Evolutionary conservation across 2,797 vertebrate species (phyloP).

Genomic region (Gallinago solitaria): DNA sequence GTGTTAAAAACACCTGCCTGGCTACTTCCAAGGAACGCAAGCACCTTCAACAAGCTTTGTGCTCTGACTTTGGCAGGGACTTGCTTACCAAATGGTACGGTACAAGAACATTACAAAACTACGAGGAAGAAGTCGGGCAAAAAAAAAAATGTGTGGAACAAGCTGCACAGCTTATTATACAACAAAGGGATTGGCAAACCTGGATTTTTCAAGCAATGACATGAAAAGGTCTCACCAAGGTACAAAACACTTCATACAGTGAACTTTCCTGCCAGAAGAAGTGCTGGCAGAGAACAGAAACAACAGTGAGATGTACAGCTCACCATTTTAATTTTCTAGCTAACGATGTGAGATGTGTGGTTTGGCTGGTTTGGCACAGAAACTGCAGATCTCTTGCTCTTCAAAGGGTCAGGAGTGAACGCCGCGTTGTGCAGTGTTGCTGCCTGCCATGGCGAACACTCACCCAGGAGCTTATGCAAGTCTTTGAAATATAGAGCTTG

Average conservation of each 20-base stretch:
- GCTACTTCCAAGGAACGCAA: background rate
- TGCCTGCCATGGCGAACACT: background rate
- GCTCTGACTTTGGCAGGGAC: background rate
- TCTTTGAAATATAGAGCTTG: background rate
- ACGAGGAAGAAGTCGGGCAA: background rate
- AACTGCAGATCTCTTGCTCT: background rate
- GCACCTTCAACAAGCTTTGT: background rate
- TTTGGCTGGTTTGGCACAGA: background rate
- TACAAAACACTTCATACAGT: background rate
- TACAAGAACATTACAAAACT: background rate
- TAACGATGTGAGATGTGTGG: background rate
- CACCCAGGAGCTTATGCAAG: background rate
- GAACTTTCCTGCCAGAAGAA: constrained; percentile 72
- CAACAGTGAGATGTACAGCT: background rate
- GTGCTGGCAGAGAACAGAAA: constrained; percentile 72
- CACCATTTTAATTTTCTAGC: background rate
- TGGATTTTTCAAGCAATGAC: background rate
- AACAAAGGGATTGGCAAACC: background rate
- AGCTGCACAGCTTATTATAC: background rate
- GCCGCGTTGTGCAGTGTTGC: background rate
- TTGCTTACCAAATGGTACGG: background rate
- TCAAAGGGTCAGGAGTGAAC: background rate
- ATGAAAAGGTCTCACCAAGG: background rate
- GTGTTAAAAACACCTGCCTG: background rate
- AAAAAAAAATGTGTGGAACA: background rate